phyloP scores from a whole-genome alignment of 2,888 invertebrate species.

The Lamellibrachia columna region DNA sequence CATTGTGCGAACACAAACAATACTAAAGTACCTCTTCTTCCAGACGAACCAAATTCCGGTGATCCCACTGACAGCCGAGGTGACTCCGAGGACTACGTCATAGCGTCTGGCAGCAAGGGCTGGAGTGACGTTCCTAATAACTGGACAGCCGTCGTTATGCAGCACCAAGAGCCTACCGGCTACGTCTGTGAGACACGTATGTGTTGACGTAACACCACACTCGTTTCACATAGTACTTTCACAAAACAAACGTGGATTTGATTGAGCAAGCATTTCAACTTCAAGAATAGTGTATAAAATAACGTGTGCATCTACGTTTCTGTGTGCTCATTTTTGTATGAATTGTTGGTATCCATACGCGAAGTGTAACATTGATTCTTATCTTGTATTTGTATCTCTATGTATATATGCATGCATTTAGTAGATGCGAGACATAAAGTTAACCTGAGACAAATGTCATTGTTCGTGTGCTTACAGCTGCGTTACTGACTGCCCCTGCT shows the following conservation, averaged over 20 bases:
- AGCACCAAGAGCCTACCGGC: not conserved
- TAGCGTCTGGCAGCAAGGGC: constrained; percentile 25
- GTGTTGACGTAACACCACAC: not conserved
- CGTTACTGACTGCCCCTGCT: not conserved
- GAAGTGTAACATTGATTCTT: no score
- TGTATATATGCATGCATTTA: not conserved
- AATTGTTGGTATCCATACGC: no score
- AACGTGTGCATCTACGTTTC: no score
- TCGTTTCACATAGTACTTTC: no score
- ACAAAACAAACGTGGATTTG: no score
- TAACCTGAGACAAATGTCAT: not conserved
- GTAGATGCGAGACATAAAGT: not conserved
- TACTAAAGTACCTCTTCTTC: not conserved
- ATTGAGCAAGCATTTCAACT: no score
- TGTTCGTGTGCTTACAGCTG: not conserved
- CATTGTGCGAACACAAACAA: not conserved
- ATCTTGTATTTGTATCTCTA: no score
- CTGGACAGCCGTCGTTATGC: not conserved
- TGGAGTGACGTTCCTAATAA: not conserved
- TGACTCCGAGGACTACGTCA: constrained; percentile 34
- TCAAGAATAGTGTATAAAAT: no score
- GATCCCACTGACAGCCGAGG: constrained; percentile 27
- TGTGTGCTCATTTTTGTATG: no score
- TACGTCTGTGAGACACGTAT: not conserved
- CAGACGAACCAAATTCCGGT: constrained; percentile 31